Evolutionary conservation across 2,888 invertebrate genomes (phyloP).

Genomic region (Pyrrhosoma nymphula): DNA sequence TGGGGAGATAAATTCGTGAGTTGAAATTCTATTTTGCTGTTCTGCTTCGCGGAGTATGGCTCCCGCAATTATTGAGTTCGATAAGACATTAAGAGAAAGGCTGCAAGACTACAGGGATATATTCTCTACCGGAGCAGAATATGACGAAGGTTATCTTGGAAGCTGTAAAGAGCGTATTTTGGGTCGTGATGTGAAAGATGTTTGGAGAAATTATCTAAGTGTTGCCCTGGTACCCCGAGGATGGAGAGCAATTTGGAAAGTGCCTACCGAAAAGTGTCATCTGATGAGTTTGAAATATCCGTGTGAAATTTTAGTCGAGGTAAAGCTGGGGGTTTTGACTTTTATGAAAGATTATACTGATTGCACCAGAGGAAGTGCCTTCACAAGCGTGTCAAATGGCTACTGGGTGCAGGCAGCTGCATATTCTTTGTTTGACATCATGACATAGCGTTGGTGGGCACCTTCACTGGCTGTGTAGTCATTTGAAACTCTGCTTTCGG

Average conservation of each 20-base stretch:
- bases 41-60: not conserved
- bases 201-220: slow-evolving; percentile 40
- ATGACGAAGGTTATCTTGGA: not conserved
- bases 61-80: not conserved
- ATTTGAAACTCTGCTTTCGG: no score
- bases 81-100: slow-evolving; percentile 30
- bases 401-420: no score
- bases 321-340: not conserved
- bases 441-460: no score
- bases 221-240: not conserved
- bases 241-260: slow-evolving; percentile 49
- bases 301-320: slow-evolving; percentile 28
- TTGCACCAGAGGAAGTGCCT: no score
- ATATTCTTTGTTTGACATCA: no score
- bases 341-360: no score
- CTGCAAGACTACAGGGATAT: slow-evolving; percentile 50
- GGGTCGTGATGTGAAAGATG: not conserved
- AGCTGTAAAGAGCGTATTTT: not conserved
- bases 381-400: no score
- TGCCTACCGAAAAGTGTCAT: not conserved
- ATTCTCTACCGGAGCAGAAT: not conserved
- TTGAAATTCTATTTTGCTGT: not conserved
- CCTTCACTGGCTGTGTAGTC: no score
- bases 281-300: slow-evolving; percentile 14
- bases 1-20: not conserved